phyloP scores from a whole-genome alignment of 2,888 invertebrate species.

The Cloeon dipterum region DNA sequence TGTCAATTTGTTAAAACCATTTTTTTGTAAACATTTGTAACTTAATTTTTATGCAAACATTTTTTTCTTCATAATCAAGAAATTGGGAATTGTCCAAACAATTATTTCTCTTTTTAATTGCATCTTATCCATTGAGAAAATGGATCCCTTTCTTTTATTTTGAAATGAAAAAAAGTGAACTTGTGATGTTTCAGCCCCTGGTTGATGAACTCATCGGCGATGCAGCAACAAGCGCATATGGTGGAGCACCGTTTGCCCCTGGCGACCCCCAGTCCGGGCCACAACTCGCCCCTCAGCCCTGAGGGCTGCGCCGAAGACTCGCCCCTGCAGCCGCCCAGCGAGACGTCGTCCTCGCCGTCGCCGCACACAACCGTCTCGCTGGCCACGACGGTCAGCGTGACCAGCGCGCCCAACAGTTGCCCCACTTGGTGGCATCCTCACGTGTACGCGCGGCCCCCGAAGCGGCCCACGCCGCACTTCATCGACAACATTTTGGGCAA shows the following conservation, averaged over 20 bases:
- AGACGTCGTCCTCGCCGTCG: neutral
- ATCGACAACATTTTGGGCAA: conserved; percentile 67
- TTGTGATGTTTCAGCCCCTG: no score
- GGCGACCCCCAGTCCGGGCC: neutral
- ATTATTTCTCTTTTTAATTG: no score
- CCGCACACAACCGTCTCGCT: neutral
- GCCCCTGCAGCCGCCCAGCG: neutral
- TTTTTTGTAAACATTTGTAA: no score
- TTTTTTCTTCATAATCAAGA: no score
- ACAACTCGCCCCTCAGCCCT: neutral
- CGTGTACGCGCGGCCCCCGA: conserved; percentile 62
- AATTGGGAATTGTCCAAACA: no score
- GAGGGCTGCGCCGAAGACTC: neutral
- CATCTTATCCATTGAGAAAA: no score
- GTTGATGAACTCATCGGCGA: no score
- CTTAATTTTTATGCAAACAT: no score
- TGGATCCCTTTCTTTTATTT: no score
- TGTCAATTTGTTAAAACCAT: no score
- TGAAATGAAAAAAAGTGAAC: no score
- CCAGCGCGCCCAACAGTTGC: neutral
- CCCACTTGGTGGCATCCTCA: conserved; percentile 59
- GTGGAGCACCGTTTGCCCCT: neutral
- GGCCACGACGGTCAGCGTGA: neutral
- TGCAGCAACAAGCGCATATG: no score
- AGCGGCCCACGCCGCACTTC: conserved; percentile 61